These are phyloP conservation scores for Macrotis lagotis DNA, from an alignment of 2,113 vertebrate species.

Conservation along the genomic window DNA sequence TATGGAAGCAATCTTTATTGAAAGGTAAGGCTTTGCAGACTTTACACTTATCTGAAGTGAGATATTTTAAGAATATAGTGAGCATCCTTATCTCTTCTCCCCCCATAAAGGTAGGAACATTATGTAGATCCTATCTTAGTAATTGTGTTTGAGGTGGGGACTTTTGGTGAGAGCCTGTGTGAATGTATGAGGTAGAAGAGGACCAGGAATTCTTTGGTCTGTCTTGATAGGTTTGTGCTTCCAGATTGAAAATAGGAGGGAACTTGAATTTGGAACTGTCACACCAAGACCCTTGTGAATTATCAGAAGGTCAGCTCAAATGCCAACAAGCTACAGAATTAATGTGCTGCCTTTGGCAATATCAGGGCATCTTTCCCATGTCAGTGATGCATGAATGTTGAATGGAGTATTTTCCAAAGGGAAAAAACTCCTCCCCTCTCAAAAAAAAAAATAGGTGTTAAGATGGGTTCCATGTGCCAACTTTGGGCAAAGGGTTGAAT, in stretches of 20 bases:
- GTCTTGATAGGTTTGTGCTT: neutral
- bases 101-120: neutral
- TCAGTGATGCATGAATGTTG: neutral
- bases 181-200: neutral
- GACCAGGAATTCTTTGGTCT: neutral
- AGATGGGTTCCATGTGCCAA: neutral
- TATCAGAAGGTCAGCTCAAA: neutral
- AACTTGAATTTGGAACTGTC: neutral
- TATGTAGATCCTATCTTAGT: neutral
- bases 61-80: neutral
- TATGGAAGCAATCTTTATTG: neutral
- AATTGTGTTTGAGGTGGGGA: neutral
- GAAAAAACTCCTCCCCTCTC: neutral
- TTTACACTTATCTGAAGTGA: neutral
- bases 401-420: neutral
- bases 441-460: neutral
- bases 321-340: neutral
- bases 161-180: neutral
- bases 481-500: neutral
- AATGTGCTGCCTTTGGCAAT: neutral
- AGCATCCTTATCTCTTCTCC: neutral
- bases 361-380: neutral
- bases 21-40: neutral
- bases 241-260: neutral
- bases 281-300: neutral